Base-by-base conservation (phyloP, 2,888 invertebrate species). In the Tridacna crocea region DNA sequence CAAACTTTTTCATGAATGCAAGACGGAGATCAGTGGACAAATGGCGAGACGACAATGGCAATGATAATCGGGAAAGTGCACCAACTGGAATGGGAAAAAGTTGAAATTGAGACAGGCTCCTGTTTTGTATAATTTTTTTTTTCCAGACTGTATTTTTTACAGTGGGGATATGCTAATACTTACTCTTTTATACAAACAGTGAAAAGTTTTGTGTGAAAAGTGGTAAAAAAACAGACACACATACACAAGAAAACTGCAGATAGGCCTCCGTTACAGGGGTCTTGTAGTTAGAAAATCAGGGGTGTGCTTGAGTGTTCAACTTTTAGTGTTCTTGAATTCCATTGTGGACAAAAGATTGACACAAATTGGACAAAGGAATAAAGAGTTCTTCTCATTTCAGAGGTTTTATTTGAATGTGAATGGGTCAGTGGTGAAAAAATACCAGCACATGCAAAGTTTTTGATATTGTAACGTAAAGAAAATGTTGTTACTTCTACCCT, bases 1-100 rank as follows among this genome's bases (percentile, higher is more conserved):
- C 99, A 73, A 99, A 99, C 95, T 99, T 99, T 96, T 99, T 99
- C 96, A 99, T 99, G 99, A 99, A 99, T 95, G 99, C 99, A n/a
- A 96, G 99, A 83, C 96, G 99, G 90, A 96, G 99, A 88, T 95
- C 95, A 48, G 94, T 95, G 88, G 99, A 99, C 95, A 99, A 99
- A 94, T 99, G 99, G 99, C 97, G 98, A 94, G 94, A 94, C 82
- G 99, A 99, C 93, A 98, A 98, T 92, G 98, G 92, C 97, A 92
- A 92, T 85, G 91, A 89, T 85, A 91, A 91, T 77, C 88, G 93
- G 26, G 92, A 93, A 78, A 90, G 90, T 86, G 84, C 84, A 55
- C 84, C 84, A 19, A 82, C 84, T 1, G 84, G 84, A 13, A 88
- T 89, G 81, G 87, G 89, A 61, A 89, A 89, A 83, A 88, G 87